Evolutionary conservation across 92 coral and sea anemone species (phyloP).

Genomic region (Chrysogorgia sp.): DNA sequence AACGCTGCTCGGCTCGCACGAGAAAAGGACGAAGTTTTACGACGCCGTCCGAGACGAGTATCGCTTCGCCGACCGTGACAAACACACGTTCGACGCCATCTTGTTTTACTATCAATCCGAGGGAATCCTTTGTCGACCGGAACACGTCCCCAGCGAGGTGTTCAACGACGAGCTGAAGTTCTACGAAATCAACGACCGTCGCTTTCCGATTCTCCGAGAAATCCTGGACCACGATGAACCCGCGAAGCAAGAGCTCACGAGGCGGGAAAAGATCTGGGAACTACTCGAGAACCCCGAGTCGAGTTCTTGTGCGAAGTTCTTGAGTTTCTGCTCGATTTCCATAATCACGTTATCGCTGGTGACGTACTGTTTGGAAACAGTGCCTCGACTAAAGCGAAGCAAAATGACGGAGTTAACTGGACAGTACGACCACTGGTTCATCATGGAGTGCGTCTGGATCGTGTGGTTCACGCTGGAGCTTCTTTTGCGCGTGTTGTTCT

Average conservation of each 20-base stretch:
- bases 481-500: conserved; percentile 56
- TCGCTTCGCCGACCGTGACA: conserved; percentile 77
- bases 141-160: conserved; percentile 64
- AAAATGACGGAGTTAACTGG: not conserved
- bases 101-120: conserved; percentile 82
- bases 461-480: conserved; percentile 78
- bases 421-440: conserved; percentile 72
- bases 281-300: conserved; percentile 82
- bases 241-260: conserved; percentile 49
- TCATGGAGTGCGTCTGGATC: conserved; percentile 74
- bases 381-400: not conserved
- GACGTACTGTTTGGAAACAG: conserved; percentile 79
- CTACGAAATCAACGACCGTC: conserved; percentile 63
- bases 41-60: conserved; percentile 71
- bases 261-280: conserved; percentile 68
- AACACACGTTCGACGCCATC: conserved; percentile 79
- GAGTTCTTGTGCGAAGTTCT: conserved; percentile 64
- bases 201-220: not conserved
- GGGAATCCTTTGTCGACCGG: conserved; percentile 83
- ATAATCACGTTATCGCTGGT: conserved; percentile 72
- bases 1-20: conserved; percentile 76
- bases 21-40: conserved; percentile 67
- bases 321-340: conserved; percentile 66
- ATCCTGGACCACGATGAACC: not conserved
- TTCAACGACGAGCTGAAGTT: conserved; percentile 80